These are phyloP conservation scores for Drosophila prolongata DNA, from an alignment of 2,888 invertebrate species.

Conservation along the genomic window DNA sequence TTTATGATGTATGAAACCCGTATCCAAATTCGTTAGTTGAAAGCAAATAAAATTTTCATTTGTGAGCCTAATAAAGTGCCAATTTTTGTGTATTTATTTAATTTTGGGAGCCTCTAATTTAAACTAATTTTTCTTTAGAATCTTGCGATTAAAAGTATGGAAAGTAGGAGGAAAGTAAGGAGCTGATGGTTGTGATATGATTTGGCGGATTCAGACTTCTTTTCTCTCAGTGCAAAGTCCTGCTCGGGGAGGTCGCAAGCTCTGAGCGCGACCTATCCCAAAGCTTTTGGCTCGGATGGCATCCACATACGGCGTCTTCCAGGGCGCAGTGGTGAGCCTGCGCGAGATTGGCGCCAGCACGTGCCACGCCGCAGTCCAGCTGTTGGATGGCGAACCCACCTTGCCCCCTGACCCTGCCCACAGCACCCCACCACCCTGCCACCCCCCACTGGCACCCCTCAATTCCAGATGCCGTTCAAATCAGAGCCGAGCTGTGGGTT, in stretches of 20 bases:
- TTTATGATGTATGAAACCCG: no score
- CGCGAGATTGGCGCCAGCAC: constrained; percentile 61
- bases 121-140: no score
- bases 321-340: constrained; percentile 73
- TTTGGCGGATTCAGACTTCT: neutral
- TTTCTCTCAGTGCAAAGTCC: constrained; percentile 2
- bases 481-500: constrained; percentile 58
- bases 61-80: no score
- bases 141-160: no score
- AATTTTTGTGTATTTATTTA: no score
- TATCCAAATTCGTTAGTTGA: no score
- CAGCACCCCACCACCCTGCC: neutral
- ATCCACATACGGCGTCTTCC: constrained; percentile 57
- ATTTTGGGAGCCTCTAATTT: no score
- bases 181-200: no score
- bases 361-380: constrained; percentile 69
- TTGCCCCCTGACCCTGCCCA: constrained; percentile 11
- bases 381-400: constrained; percentile 46
- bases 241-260: constrained; percentile 26
- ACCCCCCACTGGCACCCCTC: constrained; percentile 1
- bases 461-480: constrained; percentile 56
- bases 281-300: constrained; percentile 52
- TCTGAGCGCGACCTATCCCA: constrained; percentile 66
- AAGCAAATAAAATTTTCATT: no score
- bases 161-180: no score